Evolutionary conservation across 2,888 invertebrate species (phyloP), one percentile per base, ranked within the genome.

Genomic region (Chymomyza procnemis): DNA sequence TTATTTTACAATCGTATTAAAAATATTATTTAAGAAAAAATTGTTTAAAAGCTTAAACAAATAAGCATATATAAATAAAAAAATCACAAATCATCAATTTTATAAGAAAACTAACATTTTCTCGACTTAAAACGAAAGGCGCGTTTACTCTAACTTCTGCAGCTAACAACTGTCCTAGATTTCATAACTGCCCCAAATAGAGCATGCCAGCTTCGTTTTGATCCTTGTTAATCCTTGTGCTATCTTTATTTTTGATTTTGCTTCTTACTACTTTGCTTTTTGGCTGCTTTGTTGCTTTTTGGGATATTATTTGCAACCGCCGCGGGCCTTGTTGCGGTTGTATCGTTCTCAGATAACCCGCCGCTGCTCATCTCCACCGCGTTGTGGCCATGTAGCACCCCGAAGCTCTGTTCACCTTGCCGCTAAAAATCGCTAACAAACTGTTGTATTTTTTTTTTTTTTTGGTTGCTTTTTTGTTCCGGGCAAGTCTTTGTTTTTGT

Each of bases 241-340:
- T 41, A 41, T 41, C 34, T 14, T 41, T 41, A 41, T 41, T 41
- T 41, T 41, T 12, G 9, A 12, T 41, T 41, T 41, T 41, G 9
- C 12, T 41, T 2, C 12, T 41, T 41, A 41, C 34, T 22, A 6
- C 54, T 19, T n/a, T 14, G 54, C n/a, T n/a, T 9, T 22, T n/a
- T 21, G 56, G n/a, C 34, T 41, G 34, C 34, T 41, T 41, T 41
- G 34, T 3, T 41, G 9, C 34, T 41, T 41, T 41, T 41, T 41
- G 34, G 34, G 30, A 57, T 56, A 57, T 26, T 57, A 26, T 34
- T 16, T 57, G 21, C n/a, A 57, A 21, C 41, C 58, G 58, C 22
- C 12, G 55, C 22, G 18, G 26, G 22, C n/a, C 55, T 52, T 8
- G 52, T 8, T 52, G 52, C 52, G 52, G 52, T 52, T 52, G 52